Conservation (phyloP, 2,888 invertebrate species). For the Temnothorax ravouxi region DNA sequence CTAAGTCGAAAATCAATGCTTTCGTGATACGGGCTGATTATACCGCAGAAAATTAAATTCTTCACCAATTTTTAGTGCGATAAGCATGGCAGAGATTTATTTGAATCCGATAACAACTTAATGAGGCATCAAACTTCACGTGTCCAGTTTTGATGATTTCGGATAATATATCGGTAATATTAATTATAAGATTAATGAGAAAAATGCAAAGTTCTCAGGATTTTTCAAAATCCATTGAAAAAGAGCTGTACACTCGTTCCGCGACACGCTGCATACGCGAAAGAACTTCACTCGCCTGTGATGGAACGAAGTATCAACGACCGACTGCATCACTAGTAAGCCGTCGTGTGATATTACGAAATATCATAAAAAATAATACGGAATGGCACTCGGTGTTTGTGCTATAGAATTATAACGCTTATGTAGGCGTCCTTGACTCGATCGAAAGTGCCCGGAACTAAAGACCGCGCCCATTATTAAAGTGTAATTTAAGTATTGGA, state of each 20-base stretch:
- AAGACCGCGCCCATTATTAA: slow-evolving; percentile 64
- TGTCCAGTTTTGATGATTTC: not conserved
- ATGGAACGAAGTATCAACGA: not conserved
- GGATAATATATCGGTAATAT: no score
- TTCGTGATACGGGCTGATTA: not conserved
- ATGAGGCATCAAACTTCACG: not conserved
- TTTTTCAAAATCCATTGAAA: not conserved
- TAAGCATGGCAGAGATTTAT: not conserved
- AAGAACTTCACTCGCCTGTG: not conserved
- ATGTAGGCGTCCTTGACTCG: slow-evolving; percentile 68
- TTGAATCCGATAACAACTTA: not conserved
- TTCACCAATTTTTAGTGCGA: not conserved
- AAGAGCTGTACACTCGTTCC: not conserved
- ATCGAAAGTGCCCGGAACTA: slow-evolving; percentile 74
- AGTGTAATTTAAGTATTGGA: slow-evolving; percentile 19
- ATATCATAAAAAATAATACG: not conserved
- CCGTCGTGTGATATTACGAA: not conserved
- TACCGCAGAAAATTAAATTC: not conserved
- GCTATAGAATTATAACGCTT: slow-evolving; percentile 53
- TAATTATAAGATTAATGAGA: not conserved
- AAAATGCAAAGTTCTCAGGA: not conserved
- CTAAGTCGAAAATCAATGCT: not conserved
- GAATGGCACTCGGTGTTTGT: slow-evolving; percentile 1
- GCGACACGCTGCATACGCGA: not conserved
- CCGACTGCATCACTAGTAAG: not conserved